Evolutionary conservation across 2,113 vertebrate genomes (phyloP), one percentile per base, ranked within the genome.

Genomic region (Loxodonta africana): DNA sequence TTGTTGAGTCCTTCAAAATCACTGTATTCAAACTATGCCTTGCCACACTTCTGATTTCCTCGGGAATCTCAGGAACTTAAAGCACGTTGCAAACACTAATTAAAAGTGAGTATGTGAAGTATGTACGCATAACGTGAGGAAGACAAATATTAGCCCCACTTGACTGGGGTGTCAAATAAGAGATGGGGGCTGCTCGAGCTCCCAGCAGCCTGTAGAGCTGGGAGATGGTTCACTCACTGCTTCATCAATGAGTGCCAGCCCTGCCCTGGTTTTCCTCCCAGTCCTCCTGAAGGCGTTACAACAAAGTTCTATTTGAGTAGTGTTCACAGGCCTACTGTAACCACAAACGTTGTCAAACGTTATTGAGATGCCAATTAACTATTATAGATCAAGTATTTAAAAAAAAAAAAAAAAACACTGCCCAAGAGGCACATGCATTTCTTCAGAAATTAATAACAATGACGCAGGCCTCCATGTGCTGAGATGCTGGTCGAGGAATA

Each of bases 401-500:
- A 37, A 25, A 26, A 30, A 41, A 33, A n/a, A 83, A 18, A 44
- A 53, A 53, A 7, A 12, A 53, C 6, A 7, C 20, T 18, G 17
- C 37, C 23, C 30, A 1, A 3, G 5, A 5, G 3, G 10, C 33
- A 41, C 12, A 1, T 0, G 11, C 4, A 0, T 41, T 8, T 1
- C 6, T 62, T 62, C 60, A 44, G 12, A 81, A 83, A 9, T 1
- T 26, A 18, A 46, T 25, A 2, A 20, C 1, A 1, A 26, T 46
- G 82, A 46, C 2, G 30, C 2, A 14, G 0, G 5, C 0, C 4
- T 25, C 74, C 7, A 1, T 1, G 1, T 3, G 60, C 0, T 0
- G 20, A 63, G 30, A 25, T 6, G 4, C 4, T 1, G n/a, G 7
- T 1, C 37, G 33, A 46, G 51, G 62, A 23, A 15, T n/a, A 10